phyloP scores from a whole-genome alignment of 2,888 invertebrate genomes.

The Colletes collaris region DNA sequence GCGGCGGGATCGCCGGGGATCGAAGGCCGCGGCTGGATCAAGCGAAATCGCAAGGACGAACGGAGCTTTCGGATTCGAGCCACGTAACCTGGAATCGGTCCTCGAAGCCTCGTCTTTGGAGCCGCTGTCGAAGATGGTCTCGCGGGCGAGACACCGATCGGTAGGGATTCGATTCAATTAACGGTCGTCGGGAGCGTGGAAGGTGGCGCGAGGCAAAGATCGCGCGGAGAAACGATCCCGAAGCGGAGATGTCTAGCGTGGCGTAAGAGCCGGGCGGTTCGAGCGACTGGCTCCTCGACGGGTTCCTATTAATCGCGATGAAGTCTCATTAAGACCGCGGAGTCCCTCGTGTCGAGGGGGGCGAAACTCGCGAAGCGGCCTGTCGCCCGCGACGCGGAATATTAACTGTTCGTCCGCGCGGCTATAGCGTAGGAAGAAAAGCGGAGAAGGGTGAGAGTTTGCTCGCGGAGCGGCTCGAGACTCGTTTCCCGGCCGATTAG shows the following conservation, averaged over 20 bases:
- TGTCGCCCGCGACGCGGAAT: conserved; percentile 10
- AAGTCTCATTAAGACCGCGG: conserved; percentile 23
- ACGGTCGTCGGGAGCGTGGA: background rate
- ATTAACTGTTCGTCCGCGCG: conserved; percentile 7
- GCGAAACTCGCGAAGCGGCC: background rate
- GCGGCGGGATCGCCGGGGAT: conserved; percentile 19
- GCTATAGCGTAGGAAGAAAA: background rate
- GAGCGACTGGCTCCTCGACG: background rate
- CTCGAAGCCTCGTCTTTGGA: conserved; percentile 23
- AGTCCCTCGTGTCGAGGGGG: background rate
- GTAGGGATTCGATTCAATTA: conserved; percentile 42
- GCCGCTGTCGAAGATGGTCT: conserved; percentile 16
- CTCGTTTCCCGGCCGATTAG: conserved; percentile 50
- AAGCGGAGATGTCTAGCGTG: background rate
- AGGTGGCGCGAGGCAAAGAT: too few relatives aligned
- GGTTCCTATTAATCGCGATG: conserved; percentile 31
- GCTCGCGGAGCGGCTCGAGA: conserved; percentile 14
- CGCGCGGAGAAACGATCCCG: background rate
- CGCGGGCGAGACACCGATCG: conserved; percentile 13
- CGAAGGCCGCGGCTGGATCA: conserved; percentile 30
- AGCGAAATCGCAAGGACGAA: conserved; percentile 15
- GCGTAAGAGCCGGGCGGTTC: background rate
- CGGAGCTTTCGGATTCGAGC: conserved; percentile 43
- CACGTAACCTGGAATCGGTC: conserved; percentile 39
- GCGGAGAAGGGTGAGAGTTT: background rate